Base-by-base conservation (phyloP, 2,113 vertebrate genomes). In the Silurus meridionalis region DNA sequence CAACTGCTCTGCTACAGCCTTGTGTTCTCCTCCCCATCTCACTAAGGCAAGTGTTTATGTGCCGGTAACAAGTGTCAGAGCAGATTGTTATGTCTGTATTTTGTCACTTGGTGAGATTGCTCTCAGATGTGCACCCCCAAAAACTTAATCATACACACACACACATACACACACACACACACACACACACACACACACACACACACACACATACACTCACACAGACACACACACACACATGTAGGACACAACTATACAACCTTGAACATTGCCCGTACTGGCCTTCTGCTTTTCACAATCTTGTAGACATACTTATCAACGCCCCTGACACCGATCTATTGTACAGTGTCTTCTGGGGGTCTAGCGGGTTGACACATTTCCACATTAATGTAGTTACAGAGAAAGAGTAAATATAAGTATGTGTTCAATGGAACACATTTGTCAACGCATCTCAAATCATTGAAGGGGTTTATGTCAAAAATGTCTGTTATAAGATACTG, bases 1-100 rank as follows among this genome's bases (percentile, higher is more conserved):
- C 92, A 90, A 92, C 91, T 85, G 92, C 93, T 87, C 91, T 85
- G 92, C 93, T 87, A 90, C 58, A 28, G 84, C 60, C 87, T 89
- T 92, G 87, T 91, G 87, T 82, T 85, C 89, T 88, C 83, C 89
- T 90, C 79, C 61, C 0, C 93, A 92, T 95, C 95, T 94, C 53
- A 52, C 91, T 83, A 86, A 93, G 91, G 94, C 92, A 93, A 96
- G 95, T 96, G 96, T 96, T 97, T 96, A 96, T 95, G 94, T 91
- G 94, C 94, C 92, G 90, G 93, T 95, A 96, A 95, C 95, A 96
- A 96, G 96, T 96, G 95, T 94, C 92, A 92, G 92, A 92, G 92
- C 90, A 91, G 94, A 91, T 87, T 92, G 91, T 95, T 88, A 91
- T 85, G 96, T 94, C 96, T 97, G 96, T 89, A 89, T 89, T 96